Evolutionary conservation across 2,797 vertebrate species (phyloP), one percentile per base, ranked within the genome.

Genomic region (Sebastiscus tertius): DNA sequence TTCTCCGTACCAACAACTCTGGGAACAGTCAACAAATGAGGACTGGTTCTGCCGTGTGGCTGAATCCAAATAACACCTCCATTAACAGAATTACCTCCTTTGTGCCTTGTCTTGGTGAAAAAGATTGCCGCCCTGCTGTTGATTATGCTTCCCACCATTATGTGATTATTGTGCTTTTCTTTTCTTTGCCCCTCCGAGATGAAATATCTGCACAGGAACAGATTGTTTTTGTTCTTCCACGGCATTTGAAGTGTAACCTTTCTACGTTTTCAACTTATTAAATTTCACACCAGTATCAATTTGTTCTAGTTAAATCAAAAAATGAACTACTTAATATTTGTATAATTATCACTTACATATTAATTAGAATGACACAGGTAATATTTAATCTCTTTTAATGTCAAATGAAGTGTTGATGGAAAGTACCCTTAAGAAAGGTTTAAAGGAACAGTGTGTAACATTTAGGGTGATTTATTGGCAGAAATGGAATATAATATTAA

Each of bases 11-110:
- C 24, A 31, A 84, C 84, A 76, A 52, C 77, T 80, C 79, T 68
- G 63, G 18, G 60, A 88, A 75, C 55, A 77, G 81, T 90, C 87
- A 87, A 83, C 77, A 87, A 81, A 89, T 75, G 62, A 85, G 71
- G 64, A 81, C 67, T 39, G 59, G 60, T 73, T 36, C 46, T 20
- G 16, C 46, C 69, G 14, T 86, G 58, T 64, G 52, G 54, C 78
- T 72, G 74, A 88, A 84, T 78, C 76, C 79, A 90, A 87, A 92
- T 77, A 90, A 84, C 80, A 77, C 59, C 77, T 85, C 75, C 75
- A 82, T 88, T 93, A 80, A 82, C 59, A 67, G 83, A 76, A 81
- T 78, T 9, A 24, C 74, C 22, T 81, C 55, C 61, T 84, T 75
- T 83, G 76, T 88, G 27, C 27, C 46, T 60, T 61, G 33, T 86